Evolutionary conservation across 2,113 vertebrate genomes (phyloP), one percentile per base, ranked within the genome.

Genomic region (Falco punctatus): DNA sequence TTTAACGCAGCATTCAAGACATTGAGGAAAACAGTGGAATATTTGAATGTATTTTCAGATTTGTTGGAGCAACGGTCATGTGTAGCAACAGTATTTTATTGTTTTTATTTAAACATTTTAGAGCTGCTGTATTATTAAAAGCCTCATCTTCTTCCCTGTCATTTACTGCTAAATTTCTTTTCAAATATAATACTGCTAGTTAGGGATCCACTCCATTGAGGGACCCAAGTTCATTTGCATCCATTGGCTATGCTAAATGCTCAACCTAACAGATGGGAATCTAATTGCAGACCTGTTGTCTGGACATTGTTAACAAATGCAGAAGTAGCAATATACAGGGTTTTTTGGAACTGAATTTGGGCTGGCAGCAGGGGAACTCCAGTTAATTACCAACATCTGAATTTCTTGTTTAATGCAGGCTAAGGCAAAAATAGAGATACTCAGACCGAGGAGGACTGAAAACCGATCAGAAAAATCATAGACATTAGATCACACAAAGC

Each of bases 311-410:
- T 98, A 97, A 98, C 97, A 97, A 98, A 97, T 96, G 87, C 97
- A 97, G 94, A 96, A 97, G 97, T 96, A 97, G 97, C 96, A 97
- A 96, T 95, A 96, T 92, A 97, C 98, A 95, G 97, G 95, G 97
- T 95, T 97, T 96, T 96, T 96, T 98, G 98, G 98, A 98, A 97
- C 96, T 48, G 94, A 97, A 96, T 98, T 96, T 92, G 90, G 97
- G 96, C 97, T 98, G 97, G 97, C 98, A 98, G 98, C 97, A 97
- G 97, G 97, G 96, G 97, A 98, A 81, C 61, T 95, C 94, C n/a
- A 94, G 97, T 97, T 98, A 98, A 98, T 99, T 98, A 98, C 97
- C 96, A 98, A 98, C 98, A 98, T 98, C 98, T 98, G 98, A 98
- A 97, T 97, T 97, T 96, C 97, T 95, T 97, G 97, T 97, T 97